phyloP scores from a whole-genome alignment of 2,888 invertebrate genomes.

The Cerastoderma edule region DNA sequence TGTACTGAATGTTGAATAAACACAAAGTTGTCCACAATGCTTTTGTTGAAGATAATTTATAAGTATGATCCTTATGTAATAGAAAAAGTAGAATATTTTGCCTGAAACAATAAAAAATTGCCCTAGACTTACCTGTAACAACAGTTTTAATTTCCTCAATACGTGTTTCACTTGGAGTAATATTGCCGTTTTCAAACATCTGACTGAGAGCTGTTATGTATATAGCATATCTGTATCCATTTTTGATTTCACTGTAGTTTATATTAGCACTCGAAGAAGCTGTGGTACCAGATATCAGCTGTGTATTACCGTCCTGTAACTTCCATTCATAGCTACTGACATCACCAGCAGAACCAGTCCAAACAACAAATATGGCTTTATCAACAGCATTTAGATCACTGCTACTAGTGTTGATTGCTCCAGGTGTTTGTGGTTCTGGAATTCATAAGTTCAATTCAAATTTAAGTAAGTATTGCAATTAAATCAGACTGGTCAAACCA shows the following conservation, averaged over 20 bases:
- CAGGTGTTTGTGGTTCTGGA: constrained; percentile 25
- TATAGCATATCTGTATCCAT: constrained; percentile 34
- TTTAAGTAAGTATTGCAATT: no score
- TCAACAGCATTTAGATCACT: constrained; percentile 26
- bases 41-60: no score
- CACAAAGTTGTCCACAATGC: no score
- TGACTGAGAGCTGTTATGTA: constrained; percentile 30
- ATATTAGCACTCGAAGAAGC: neutral
- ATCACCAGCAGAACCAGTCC: constrained; percentile 9
- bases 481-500: no score
- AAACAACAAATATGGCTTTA: neutral
- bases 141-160: constrained; percentile 39
- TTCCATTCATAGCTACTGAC: constrained; percentile 14
- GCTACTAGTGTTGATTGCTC: neutral
- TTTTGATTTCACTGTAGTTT: neutral
- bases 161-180: constrained; percentile 15
- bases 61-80: no score
- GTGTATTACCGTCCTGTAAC: constrained; percentile 7
- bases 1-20: no score
- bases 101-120: no score
- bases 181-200: constrained; percentile 7
- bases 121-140: constrained; percentile 32
- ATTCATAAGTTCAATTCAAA: no score
- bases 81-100: no score
- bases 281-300: neutral